These are phyloP conservation scores for Mastigias papua DNA, from an alignment of 30 jellyfish, hydroid and myxozoan species.

Conservation along the genomic window DNA sequence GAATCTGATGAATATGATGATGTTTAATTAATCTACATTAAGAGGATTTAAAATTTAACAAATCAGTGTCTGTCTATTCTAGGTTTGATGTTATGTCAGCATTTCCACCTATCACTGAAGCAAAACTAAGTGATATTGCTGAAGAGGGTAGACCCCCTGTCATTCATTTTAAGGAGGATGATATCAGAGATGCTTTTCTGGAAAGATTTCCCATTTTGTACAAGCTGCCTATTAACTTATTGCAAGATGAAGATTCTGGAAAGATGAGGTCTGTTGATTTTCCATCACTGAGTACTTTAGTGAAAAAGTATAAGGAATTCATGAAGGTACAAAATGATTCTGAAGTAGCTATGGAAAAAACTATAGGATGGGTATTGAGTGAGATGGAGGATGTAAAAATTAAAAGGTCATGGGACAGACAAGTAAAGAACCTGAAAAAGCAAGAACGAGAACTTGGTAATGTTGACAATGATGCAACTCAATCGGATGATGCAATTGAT, in stretches of 20 bases:
- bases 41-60: background rate
- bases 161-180: slow-evolving; percentile 42
- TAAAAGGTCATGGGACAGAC: slow-evolving; percentile 48
- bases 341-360: slow-evolving; percentile 39
- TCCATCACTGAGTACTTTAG: slow-evolving; percentile 41
- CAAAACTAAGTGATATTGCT: slow-evolving; percentile 38
- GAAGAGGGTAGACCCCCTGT: slow-evolving; percentile 69
- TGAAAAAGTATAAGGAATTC: slow-evolving; percentile 24
- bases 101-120: slow-evolving; percentile 48
- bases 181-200: slow-evolving; percentile 31
- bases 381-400: slow-evolving; percentile 49
- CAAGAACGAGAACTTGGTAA: background rate
- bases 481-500: slow-evolving; percentile 20
- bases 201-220: slow-evolving; percentile 45
- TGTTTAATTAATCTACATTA: background rate
- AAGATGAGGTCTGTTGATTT: slow-evolving; percentile 13
- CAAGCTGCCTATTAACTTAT: slow-evolving; percentile 27
- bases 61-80: background rate
- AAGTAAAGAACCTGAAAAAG: slow-evolving; percentile 7
- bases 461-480: background rate
- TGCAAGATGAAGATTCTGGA: background rate
- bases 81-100: slow-evolving; percentile 76
- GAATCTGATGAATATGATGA: background rate
- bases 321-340: slow-evolving; percentile 5
- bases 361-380: slow-evolving; percentile 38